These are phyloP conservation scores for Ophraella communa DNA, from an alignment of 2,888 invertebrate genomes.

Conservation along the genomic window DNA sequence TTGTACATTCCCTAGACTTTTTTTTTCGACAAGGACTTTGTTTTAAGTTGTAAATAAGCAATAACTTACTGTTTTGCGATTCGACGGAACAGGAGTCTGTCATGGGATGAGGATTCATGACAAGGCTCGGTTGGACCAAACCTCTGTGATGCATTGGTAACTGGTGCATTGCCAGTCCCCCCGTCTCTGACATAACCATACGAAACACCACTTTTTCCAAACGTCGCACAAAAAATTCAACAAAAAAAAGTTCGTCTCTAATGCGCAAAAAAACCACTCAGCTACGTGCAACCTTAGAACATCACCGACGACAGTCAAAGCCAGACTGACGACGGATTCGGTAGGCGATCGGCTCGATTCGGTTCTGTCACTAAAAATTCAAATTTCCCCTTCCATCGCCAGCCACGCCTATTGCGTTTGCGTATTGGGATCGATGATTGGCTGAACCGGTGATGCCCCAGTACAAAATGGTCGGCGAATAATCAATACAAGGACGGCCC, in stretches of 20 bases:
- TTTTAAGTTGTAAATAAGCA: too few relatives aligned
- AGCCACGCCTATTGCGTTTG: constrained; percentile 45
- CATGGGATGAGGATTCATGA: constrained; percentile 64
- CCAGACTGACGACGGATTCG: constrained; percentile 19
- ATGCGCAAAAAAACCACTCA: constrained; percentile 14
- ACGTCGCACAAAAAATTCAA: neutral
- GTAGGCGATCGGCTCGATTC: constrained; percentile 42
- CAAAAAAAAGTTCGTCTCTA: constrained; percentile 2
- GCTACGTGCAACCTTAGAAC: constrained; percentile 27
- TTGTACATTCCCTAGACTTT: too few relatives aligned
- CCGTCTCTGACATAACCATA: constrained; percentile 73
- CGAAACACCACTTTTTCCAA: constrained; percentile 46
- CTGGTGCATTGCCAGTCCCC: constrained; percentile 71
- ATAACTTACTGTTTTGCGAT: constrained; percentile 56
- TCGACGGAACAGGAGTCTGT: constrained; percentile 56
- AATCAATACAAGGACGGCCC: constrained; percentile 51
- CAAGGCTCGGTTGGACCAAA: constrained; percentile 67
- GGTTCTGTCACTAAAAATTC: constrained; percentile 41
- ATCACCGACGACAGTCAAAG: constrained; percentile 16
- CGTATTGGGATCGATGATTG: constrained; percentile 48
- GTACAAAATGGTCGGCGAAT: constrained; percentile 60
- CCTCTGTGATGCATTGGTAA: constrained; percentile 65
- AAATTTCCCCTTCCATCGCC: constrained; percentile 24
- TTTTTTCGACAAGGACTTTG: too few relatives aligned
- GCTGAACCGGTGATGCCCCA: constrained; percentile 49